Base-by-base conservation (phyloP, 2,888 invertebrate species). In the Phytoseiulus persimilis region DNA sequence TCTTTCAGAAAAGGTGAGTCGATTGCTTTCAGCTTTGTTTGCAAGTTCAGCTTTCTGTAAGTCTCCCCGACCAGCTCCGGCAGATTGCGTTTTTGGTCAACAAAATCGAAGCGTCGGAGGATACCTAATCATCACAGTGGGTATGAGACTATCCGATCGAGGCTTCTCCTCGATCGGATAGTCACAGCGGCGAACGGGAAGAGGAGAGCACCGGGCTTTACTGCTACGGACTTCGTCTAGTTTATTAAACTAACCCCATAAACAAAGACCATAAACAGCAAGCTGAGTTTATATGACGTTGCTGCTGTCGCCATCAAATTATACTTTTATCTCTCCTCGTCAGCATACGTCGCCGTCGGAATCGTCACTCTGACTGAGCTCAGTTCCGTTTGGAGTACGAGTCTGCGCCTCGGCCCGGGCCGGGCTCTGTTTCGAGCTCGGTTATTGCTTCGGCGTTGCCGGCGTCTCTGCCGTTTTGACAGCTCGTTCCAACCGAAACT, bases 1-100 rank as follows among this genome's bases (percentile, higher is more conserved):
- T 89, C 90, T 91, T 0, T 90, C 90, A 32, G 91, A 91, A 18
- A 90, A 91, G 46, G 91, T 91, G 90, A 90, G 90, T 90, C 9
- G 11, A 2, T 65, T 23, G 28, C 1, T 65, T 3, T 65, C 65
- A 2, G 65, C 23, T 28, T 14, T 23, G 11, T 14, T 2, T 65
- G 65, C 28, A 28, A 1, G 23, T 2, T 65, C 18, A 14, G 18
- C 1, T 65, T 65, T 18, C 65, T 18, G 65, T 18, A 6, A 14
- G 14, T 65, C 2, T 14, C 18, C 18, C 23, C 65, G 65, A 11
- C 18, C 65, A 6, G 39, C 39, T 39, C 39, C 5, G 9, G 39
- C 39, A 9, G 39, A 3, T 28, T 28, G 65, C 23, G 18, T 1
- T 18, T 18, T 65, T 23, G 23, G 11, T 28, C 18, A 2, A 65